Percentiles rank a stretch among this genome's conserved stretches.
These are phyloP conservation scores for Amyelois transitella DNA, from an alignment of 1,140 invertebrate species.

Conservation along the genomic window DNA sequence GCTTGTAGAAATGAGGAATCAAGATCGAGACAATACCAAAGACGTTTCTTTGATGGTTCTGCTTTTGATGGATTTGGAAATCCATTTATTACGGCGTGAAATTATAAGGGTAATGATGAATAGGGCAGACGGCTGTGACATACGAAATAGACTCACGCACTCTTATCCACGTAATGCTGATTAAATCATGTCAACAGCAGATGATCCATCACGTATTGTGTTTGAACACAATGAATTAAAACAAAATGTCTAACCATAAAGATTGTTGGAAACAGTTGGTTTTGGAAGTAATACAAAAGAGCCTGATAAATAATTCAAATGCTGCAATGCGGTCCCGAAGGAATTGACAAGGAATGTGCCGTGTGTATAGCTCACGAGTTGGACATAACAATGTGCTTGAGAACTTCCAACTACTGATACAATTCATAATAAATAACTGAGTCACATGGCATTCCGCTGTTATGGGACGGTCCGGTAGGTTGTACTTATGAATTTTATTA, in stretches of 20 bases:
- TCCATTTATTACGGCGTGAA: neutral
- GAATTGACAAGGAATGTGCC: conserved; percentile 45
- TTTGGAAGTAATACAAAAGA: conserved; percentile 59
- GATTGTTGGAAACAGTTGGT: conserved; percentile 43
- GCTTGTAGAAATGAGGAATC: neutral
- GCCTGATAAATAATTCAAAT: conserved; percentile 67
- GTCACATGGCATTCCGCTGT: no score
- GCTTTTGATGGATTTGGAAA: neutral
- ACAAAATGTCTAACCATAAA: conserved; percentile 25
- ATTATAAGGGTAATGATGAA: conserved; percentile 16
- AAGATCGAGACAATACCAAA: neutral
- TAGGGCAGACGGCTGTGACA: neutral
- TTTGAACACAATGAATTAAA: conserved; percentile 31
- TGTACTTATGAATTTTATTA: no score
- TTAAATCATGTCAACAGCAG: conserved; percentile 25
- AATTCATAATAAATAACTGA: neutral
- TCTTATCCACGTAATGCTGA: conserved; percentile 9
- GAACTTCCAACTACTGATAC: conserved; percentile 1
- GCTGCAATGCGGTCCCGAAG: conserved; percentile 58
- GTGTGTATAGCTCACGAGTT: conserved; percentile 21
- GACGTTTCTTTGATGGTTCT: neutral
- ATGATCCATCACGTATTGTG: neutral
- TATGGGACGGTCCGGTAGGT: no score
- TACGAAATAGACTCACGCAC: neutral
- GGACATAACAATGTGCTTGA: conserved; percentile 23